These are phyloP conservation scores for Dryocosmus kuriphilus DNA, from an alignment of 2,888 invertebrate genomes.

Conservation along the genomic window DNA sequence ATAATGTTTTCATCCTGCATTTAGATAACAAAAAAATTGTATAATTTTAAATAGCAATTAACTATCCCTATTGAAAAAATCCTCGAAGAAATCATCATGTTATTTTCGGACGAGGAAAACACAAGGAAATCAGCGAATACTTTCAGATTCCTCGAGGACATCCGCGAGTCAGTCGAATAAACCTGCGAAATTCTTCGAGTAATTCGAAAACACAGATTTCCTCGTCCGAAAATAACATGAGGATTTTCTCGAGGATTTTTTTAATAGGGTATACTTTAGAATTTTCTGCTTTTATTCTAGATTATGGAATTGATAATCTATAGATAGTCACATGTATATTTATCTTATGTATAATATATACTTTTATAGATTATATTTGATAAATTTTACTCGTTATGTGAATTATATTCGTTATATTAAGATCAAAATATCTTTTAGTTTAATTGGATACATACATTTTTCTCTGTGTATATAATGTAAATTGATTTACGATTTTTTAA, in stretches of 20 bases:
- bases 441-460: neutral
- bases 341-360: neutral
- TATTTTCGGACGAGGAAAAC: no score
- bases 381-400: neutral
- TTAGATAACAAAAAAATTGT: neutral
- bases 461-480: neutral
- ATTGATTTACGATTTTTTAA: conserved; percentile 11
- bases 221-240: no score
- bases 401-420: neutral
- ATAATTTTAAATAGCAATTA: neutral
- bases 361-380: neutral
- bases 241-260: no score
- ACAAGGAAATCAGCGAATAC: no score
- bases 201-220: no score
- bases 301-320: neutral
- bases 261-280: no score
- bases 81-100: no score
- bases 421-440: neutral
- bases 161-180: no score
- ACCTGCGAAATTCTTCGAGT: no score
- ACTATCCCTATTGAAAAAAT: no score
- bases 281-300: neutral
- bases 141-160: no score
- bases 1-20: neutral
- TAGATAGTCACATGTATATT: neutral